Evolutionary conservation across 2,113 vertebrate species (phyloP), one percentile per base, ranked within the genome.

Genomic region (Grantiella picta): DNA sequence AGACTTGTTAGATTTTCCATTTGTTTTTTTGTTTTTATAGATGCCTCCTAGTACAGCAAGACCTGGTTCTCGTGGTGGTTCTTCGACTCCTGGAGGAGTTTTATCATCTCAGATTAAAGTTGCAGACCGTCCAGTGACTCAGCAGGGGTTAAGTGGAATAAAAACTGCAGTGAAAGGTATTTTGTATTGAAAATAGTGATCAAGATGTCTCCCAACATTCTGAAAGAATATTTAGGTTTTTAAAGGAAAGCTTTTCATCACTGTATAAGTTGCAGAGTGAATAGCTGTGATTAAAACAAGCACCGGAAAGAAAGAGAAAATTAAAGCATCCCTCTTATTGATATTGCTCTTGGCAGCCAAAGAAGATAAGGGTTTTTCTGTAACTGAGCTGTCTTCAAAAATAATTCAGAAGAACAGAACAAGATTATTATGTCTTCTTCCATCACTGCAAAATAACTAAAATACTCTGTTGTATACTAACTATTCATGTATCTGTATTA

Each of bases 141-240:
- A 99, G 5, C 99, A 99, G 93, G 99, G 99, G 14, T 98, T 99
- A 94, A 99, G 99, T 91, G 99, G 99, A 86, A 99, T 99, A 98
- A 99, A 99, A 97, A 99, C 99, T 35, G 98, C 98, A 33, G 93
- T 98, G 90, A 99, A 99, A 98, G 99, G 99, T 99, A 97, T 68
- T 61, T 89, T 79, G 13, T 29, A 36, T 17, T 38, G 25, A 61
- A 90, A 85, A 36, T 35, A 72, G 7, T 12, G 59, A 12, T 66
- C 12, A 53, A 54, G 5, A 14, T 71, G 6, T 52, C 31, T 94
- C 35, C 10, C 59, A 28, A 44, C 0, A 0, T 81, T 88, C 83
- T 71, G 35, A 89, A 70, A 16, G 7, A 72, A 15, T 77, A 17
- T 33, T 52, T 56, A 29, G 3, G 1, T 29, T 53, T 93, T 82